phyloP scores from a whole-genome alignment of 2,888 invertebrate genomes.

The Galeruca laticollis region DNA sequence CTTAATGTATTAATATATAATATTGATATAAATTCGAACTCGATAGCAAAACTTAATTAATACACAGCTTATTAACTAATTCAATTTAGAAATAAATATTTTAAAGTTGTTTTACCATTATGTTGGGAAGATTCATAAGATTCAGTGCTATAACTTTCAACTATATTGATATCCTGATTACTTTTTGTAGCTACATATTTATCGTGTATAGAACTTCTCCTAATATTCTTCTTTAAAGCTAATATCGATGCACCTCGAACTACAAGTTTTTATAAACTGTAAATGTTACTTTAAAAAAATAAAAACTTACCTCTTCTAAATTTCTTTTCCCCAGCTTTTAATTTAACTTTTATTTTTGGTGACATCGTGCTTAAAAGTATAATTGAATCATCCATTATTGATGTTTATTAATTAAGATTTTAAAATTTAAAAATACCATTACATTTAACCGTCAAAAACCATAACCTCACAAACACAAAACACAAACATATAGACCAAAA shows the following conservation, averaged over 20 bases:
- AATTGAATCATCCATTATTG: slow-evolving; percentile 55
- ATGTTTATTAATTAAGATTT: not conserved
- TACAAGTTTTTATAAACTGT: slow-evolving; percentile 16
- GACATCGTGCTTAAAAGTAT: slow-evolving; percentile 59
- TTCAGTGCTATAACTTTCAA: slow-evolving; percentile 44
- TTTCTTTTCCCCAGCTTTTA: slow-evolving; percentile 48
- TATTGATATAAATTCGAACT: no score
- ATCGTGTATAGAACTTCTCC: slow-evolving; percentile 56
- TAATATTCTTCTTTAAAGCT: slow-evolving; percentile 58
- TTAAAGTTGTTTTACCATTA: no score
- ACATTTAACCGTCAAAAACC: not conserved
- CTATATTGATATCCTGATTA: slow-evolving; percentile 45
- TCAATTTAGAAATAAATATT: no score
- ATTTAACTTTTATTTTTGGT: slow-evolving; percentile 52
- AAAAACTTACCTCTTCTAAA: slow-evolving; percentile 48
- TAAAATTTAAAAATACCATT: not conserved
- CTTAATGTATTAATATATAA: no score
- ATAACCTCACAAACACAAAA: not conserved
- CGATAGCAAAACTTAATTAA: no score
- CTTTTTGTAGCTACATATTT: slow-evolving; percentile 44
- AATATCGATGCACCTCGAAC: slow-evolving; percentile 57
- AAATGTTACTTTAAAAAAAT: not conserved
- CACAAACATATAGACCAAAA: no score
- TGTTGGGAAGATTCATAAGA: slow-evolving; percentile 34
- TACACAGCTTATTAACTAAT: no score